Evolutionary conservation across 2,888 invertebrate genomes (phyloP), one percentile per base, ranked within the genome.

Genomic region (Myopa tessellatipennis): DNA sequence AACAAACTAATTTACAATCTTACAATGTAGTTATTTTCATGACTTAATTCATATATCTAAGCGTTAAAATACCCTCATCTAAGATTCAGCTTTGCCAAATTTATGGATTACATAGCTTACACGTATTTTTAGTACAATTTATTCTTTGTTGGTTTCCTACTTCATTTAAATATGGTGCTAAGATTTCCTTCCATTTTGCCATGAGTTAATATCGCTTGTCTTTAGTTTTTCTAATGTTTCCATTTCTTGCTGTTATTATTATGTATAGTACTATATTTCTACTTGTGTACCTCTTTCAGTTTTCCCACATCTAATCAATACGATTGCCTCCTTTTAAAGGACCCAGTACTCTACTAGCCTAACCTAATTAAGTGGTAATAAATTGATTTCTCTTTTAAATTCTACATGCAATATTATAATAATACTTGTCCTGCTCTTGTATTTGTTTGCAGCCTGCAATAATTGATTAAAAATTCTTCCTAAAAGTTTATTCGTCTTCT

Each of bases 1-100:
- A 82, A 82, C 79, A 80, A 82, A 81, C 82, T 81, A 81, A 79
- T 81, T 79, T 82, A 81, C 81, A 81, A 80, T 81, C 79, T 81
- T 82, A 81, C 14, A 69, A 40, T 40, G n/a, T 72, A 71, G 26
- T 71, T 61, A 18, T 71, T 71, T 65, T 69, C 52, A 69, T 69
- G 55, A 67, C 38, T 52, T 52, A 38, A 65, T 75, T 16, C 55
- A 52, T 40, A 68, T 68, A 40, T 14, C 45, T 45, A 69, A 45
- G 69, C 69, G 26, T 69, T 69, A 69, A 69, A 69, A 69, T 69
- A 50, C 50, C 18, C 34, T 50, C 52, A 26, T 18, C 69, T 50
- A 69, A 50, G 8, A 8, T 18, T 72, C 38, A 34, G 16, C 50
- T 63, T 63, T 63, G 36, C 63, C 36, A 12, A 63, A 63, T 10